These are phyloP conservation scores for Cylas formicarius DNA, from an alignment of 1,140 invertebrate species.

Conservation along the genomic window DNA sequence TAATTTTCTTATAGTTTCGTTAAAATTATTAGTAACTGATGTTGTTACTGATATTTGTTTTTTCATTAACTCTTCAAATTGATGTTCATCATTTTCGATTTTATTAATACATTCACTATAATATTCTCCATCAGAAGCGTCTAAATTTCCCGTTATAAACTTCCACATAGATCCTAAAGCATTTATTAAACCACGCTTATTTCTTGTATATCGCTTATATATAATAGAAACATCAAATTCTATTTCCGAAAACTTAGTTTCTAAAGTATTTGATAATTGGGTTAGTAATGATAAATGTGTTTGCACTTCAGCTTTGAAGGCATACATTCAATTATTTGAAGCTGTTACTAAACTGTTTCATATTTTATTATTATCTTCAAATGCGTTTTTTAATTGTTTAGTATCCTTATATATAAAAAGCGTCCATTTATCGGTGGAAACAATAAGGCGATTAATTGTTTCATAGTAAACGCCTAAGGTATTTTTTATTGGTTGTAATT, in stretches of 20 bases:
- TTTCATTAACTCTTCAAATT: constrained; percentile 22
- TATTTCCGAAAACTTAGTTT: no score
- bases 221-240: no score
- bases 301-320: constrained; percentile 6
- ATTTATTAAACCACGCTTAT: constrained; percentile 22
- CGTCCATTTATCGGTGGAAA: constrained; percentile 21
- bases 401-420: constrained; percentile 13
- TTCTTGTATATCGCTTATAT: constrained; percentile 10
- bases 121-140: constrained; percentile 24
- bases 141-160: constrained; percentile 23
- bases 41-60: constrained; percentile 23
- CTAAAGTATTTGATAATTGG: constrained; percentile 7
- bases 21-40: constrained; percentile 22
- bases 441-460: no score
- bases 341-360: not conserved
- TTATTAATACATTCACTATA: constrained; percentile 23
- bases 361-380: constrained; percentile 14
- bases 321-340: constrained; percentile 7
- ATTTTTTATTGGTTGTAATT: constrained; percentile 5
- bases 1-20: constrained; percentile 21
- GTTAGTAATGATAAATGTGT: constrained; percentile 13
- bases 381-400: constrained; percentile 1
- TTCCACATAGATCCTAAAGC: constrained; percentile 26
- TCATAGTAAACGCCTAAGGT: constrained; percentile 11
- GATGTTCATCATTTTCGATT: constrained; percentile 17